Evolutionary conservation across 2,888 invertebrate species (phyloP), one percentile per base, ranked within the genome.

Genomic region (Alitta virens): DNA sequence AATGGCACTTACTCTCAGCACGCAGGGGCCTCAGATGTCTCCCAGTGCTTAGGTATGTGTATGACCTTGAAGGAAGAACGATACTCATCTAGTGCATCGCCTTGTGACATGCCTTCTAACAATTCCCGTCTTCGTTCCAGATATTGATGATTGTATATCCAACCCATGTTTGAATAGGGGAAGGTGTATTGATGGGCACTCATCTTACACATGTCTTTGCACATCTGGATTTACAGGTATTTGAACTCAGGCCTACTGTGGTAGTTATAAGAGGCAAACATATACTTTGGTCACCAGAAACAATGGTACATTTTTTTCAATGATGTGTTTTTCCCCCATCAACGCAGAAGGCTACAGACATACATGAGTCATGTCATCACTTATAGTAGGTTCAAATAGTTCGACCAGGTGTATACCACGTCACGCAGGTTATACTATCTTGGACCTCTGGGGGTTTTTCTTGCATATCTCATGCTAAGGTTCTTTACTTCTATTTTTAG

Each of bases 31-130:
- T 62, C 57, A 40, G 61, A 60, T 46, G 40, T 60, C 21, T 51
- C 60, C n/a, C 67, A 68, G 26, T 68, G 68, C 54, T 50, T 63
- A 51, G 68, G 68, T 68, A 56, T 49, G 66, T 60, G n/a, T n/a
- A n/a, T n/a, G n/a, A n/a, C n/a, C n/a, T n/a, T n/a, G n/a, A n/a
- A n/a, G n/a, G n/a, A n/a, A n/a, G n/a, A n/a, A n/a, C n/a, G n/a
- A n/a, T n/a, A n/a, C n/a, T n/a, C n/a, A n/a, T n/a, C n/a, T n/a
- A n/a, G n/a, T n/a, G n/a, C n/a, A n/a, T n/a, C n/a, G n/a, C n/a
- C n/a, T n/a, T n/a, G n/a, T n/a, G n/a, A 40, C 16, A 16, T 12
- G 40, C 40, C 40, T 40, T 40, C 40, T 40, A 40, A 40, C 40
- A 40, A 40, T 16, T 40, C 16, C 16, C n/a, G 33, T 33, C 12